Evolutionary conservation across 1,140 invertebrate genomes (phyloP).

Genomic region (Drosophila novamexicana): DNA sequence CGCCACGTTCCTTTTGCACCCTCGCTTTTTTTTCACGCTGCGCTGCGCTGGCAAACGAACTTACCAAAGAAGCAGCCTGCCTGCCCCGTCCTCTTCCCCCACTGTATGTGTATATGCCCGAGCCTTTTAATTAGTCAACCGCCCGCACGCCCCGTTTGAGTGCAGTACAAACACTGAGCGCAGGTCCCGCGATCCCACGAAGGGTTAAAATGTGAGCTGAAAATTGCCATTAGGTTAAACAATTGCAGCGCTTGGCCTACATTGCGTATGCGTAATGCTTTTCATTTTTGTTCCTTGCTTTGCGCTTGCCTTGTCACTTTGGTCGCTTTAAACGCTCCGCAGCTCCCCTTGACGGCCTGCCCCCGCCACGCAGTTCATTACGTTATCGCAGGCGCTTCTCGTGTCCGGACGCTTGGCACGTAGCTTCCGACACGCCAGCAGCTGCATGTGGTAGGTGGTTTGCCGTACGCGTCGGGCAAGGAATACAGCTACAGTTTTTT

Average conservation of each 20-base stretch:
- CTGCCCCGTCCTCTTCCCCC: neutral
- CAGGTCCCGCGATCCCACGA: neutral
- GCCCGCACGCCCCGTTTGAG: constrained; percentile 49
- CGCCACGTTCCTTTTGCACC: neutral
- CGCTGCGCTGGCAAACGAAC: constrained; percentile 34
- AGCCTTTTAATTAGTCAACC: constrained; percentile 73
- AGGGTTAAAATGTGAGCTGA: constrained; percentile 43
- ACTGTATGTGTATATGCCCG: neutral
- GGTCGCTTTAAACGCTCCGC: constrained; percentile 25
- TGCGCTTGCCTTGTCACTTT: constrained; percentile 61
- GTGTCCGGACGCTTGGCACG: constrained; percentile 74
- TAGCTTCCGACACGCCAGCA: constrained; percentile 74
- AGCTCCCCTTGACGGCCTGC: constrained; percentile 4
- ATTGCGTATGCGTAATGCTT: constrained; percentile 78
- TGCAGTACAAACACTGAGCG: constrained; percentile 59
- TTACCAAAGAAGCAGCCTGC: constrained; percentile 21
- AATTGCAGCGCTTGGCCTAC: constrained; percentile 75
- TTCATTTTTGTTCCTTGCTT: constrained; percentile 46
- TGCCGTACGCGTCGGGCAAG: neutral
- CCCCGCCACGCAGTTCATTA: constrained; percentile 64
- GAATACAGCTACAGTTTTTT: constrained; percentile 44
- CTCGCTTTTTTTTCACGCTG: constrained; percentile 29
- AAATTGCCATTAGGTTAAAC: constrained; percentile 76
- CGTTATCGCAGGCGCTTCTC: constrained; percentile 74
- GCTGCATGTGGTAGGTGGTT: neutral